Evolutionary conservation across 2,113 vertebrate species (phyloP).

Genomic region (Oceanites oceanicus): DNA sequence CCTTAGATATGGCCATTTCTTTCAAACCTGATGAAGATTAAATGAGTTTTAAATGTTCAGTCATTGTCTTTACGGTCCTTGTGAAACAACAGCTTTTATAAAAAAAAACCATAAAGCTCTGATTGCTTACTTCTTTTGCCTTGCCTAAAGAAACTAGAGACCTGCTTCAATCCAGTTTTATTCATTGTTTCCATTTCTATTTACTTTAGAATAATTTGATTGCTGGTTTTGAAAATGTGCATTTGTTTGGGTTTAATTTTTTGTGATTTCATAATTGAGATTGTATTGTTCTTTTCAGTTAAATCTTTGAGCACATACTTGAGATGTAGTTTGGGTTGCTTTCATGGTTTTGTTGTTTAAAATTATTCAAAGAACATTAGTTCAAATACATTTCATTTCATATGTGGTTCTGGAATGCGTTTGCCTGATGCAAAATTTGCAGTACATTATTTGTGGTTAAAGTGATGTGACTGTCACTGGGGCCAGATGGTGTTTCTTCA

Average conservation of each 20-base stretch:
- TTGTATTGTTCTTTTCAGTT: not conserved
- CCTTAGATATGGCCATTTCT: not conserved
- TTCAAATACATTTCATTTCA: not conserved
- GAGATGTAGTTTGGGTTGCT: not conserved
- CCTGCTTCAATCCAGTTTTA: not conserved
- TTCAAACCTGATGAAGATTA: not conserved
- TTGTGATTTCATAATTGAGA: not conserved
- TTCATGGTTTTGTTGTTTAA: not conserved
- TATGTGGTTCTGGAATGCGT: not conserved
- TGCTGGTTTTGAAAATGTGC: not conserved
- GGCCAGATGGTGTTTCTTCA: not conserved
- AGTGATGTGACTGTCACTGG: not conserved
- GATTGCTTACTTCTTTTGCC: not conserved
- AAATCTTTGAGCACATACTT: not conserved
- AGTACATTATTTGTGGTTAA: not conserved
- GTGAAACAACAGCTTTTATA: not conserved
- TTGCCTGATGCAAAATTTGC: not conserved
- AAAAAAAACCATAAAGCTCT: not conserved
- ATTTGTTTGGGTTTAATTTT: not conserved
- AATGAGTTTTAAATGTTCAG: not conserved
- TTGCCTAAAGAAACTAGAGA: not conserved
- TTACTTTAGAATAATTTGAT: not conserved
- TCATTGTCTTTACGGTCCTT: not conserved
- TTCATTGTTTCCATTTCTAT: not conserved
- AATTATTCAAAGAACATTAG: not conserved